phyloP scores from a whole-genome alignment of 1,140 invertebrate species.

The Orchestia grillus region DNA sequence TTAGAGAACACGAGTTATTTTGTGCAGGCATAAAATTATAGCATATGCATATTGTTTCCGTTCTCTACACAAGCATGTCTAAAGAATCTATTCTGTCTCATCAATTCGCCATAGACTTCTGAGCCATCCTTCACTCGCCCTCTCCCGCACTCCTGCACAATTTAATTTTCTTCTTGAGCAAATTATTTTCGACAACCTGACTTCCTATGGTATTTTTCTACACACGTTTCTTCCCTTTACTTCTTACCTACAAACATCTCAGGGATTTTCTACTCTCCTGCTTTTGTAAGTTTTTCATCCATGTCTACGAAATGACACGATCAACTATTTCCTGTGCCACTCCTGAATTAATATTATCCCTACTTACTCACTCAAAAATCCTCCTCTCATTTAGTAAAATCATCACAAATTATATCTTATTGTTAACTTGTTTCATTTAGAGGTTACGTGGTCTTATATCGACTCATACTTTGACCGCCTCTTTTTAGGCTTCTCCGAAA shows the following conservation, averaged over 20 bases:
- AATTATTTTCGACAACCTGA: background rate
- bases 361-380: too few relatives aligned
- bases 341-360: too few relatives aligned
- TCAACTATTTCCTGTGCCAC: background rate
- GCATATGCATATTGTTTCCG: too few relatives aligned
- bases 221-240: background rate
- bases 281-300: background rate
- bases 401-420: too few relatives aligned
- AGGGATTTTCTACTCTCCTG: background rate
- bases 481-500: background rate
- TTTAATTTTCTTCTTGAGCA: background rate
- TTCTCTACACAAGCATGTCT: too few relatives aligned
- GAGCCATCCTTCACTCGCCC: background rate
- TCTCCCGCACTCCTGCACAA: background rate
- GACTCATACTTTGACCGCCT: background rate
- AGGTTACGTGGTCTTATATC: background rate
- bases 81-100: background rate
- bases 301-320: background rate
- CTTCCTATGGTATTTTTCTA: background rate
- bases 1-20: background rate
- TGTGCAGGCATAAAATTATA: too few relatives aligned
- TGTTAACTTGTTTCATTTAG: background rate
- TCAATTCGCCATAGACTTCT: background rate
- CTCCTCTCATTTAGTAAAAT: too few relatives aligned
- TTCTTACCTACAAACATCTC: background rate